Conservation (phyloP, 2,888 invertebrate genomes). For the Barypeithes pellucidus region DNA sequence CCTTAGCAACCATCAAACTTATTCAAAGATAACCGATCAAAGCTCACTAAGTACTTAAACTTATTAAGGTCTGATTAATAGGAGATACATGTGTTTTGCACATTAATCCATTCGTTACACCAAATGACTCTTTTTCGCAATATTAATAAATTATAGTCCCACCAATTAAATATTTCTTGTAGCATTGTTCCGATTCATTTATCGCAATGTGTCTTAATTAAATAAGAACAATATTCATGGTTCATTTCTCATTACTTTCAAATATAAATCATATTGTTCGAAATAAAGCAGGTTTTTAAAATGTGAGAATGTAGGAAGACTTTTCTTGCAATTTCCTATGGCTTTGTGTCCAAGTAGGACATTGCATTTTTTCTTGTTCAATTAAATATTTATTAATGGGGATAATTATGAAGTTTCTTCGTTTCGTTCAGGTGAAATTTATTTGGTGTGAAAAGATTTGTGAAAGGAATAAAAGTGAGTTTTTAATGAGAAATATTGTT, state of each 20-base stretch:
- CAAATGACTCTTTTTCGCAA: background rate
- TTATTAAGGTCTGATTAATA: too few species aligned
- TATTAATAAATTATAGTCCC: constrained; percentile 32
- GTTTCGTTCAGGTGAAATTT: constrained; percentile 15
- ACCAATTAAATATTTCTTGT: constrained; percentile 17
- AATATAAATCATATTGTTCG: constrained; percentile 52
- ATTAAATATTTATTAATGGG: constrained; percentile 7
- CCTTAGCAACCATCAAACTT: too few species aligned
- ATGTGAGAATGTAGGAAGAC: constrained; percentile 37
- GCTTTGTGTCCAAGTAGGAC: constrained; percentile 38
- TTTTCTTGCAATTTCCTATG: constrained; percentile 41
- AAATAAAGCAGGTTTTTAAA: constrained; percentile 31
- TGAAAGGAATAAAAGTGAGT: background rate
- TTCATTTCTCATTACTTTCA: constrained; percentile 59
- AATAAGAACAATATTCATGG: constrained; percentile 45
- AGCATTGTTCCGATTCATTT: constrained; percentile 42
- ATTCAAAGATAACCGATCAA: too few species aligned
- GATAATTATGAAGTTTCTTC: background rate
- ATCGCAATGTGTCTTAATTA: constrained; percentile 37
- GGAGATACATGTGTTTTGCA: background rate
- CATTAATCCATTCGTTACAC: background rate
- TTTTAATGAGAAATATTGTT: too few species aligned
- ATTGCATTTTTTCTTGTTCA: constrained; percentile 13
- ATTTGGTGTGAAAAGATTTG: background rate
- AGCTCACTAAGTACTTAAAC: too few species aligned